Conservation (phyloP, 2,113 vertebrate genomes). For the Crotophaga sulcirostris region DNA sequence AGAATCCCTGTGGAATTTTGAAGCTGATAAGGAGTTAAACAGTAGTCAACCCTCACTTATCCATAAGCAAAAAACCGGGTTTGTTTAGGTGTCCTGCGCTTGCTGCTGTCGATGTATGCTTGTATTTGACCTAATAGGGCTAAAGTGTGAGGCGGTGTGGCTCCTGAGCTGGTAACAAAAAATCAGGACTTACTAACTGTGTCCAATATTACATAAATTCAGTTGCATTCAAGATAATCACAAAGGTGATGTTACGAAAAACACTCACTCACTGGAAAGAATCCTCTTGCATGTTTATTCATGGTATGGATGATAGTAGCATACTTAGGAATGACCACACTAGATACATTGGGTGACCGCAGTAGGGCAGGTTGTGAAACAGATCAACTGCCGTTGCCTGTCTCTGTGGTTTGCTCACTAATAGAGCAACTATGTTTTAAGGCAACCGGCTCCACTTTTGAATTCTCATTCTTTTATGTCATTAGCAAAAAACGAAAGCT, state of each 20-base stretch:
- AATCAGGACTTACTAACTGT: neutral
- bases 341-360: neutral
- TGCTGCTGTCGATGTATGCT: neutral
- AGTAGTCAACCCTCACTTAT: neutral
- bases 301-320: too few species aligned
- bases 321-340: rapidly evolving
- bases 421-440: neutral
- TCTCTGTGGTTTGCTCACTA: neutral
- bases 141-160: neutral
- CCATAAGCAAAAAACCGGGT: neutral
- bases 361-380: neutral
- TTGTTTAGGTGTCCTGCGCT: neutral
- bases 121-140: neutral
- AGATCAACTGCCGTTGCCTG: neutral
- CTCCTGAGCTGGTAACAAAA: neutral
- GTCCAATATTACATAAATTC: neutral
- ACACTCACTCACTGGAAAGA: neutral
- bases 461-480: neutral
- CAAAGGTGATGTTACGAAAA: neutral
- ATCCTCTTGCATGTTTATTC: neutral
- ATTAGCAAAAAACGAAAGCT: neutral
- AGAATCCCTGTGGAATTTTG: neutral
- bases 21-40: neutral
- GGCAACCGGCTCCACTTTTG: neutral
- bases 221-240: neutral